These are phyloP conservation scores for Agrypnus murinus DNA, from an alignment of 2,888 invertebrate genomes.

Conservation along the genomic window DNA sequence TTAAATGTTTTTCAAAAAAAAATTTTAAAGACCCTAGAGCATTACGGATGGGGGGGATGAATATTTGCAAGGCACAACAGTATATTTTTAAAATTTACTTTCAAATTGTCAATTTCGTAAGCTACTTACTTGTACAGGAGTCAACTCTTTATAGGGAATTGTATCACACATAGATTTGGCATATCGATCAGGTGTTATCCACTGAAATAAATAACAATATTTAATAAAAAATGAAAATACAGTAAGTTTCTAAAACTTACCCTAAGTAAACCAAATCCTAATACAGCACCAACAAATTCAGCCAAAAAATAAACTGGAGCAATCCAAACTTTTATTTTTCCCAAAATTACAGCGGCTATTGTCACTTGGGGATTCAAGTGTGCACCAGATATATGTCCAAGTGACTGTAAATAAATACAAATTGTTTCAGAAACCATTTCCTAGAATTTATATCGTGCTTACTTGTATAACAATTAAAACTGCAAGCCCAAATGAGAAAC, in stretches of 20 bases:
- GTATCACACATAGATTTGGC: constrained; percentile 30
- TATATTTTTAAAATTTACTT: too few relatives aligned
- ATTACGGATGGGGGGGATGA: too few relatives aligned
- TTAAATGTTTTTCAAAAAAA: too few relatives aligned
- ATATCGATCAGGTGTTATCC: constrained; percentile 19
- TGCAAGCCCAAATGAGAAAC: constrained; percentile 80
- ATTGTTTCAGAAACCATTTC: neutral
- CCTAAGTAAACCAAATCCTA: constrained; percentile 81
- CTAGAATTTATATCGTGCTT: constrained; percentile 46
- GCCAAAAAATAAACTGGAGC: constrained; percentile 77
- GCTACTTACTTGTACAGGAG: constrained; percentile 20
- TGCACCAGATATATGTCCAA: constrained; percentile 86
- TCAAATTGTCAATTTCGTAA: too few relatives aligned
- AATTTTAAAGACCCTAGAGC: too few relatives aligned
- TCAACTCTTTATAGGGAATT: constrained; percentile 20
- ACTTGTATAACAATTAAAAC: constrained; percentile 82
- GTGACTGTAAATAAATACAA: constrained; percentile 74
- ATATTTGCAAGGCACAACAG: too few relatives aligned
- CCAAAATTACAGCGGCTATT: constrained; percentile 77
- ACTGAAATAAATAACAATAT: constrained; percentile 17
- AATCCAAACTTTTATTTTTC: constrained; percentile 72
- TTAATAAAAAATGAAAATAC: neutral
- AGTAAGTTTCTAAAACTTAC: constrained; percentile 63
- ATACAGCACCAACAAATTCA: constrained; percentile 79
- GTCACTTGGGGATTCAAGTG: constrained; percentile 87